A percentile compares a stretch with the other conserved stretches of the same genome.
Evolutionary conservation across 2,888 invertebrate genomes (phyloP).

Genomic region (Sinodicranocentrus sp.): DNA sequence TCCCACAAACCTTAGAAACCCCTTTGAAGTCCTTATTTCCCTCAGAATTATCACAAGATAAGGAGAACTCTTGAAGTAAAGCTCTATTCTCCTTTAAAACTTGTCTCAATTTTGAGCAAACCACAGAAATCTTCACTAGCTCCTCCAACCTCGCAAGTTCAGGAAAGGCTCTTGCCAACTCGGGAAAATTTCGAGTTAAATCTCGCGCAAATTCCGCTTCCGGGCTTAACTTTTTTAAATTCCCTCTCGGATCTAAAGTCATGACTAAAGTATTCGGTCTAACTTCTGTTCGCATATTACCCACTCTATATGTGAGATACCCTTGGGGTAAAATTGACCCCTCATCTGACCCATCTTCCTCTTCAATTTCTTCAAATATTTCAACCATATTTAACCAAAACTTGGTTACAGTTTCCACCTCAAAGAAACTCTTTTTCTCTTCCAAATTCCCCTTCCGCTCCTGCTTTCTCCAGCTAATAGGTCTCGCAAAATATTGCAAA

Average conservation of each 20-base stretch:
- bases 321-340: not conserved
- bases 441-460: constrained; percentile 39
- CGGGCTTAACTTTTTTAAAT: too few relatives aligned
- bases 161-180: too few relatives aligned
- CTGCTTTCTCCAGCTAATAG: constrained; percentile 55
- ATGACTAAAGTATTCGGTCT: constrained; percentile 66
- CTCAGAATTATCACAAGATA: not conserved
- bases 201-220: too few relatives aligned
- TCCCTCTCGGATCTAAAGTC: constrained; percentile 50
- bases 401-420: constrained; percentile 42
- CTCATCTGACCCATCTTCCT: constrained; percentile 47
- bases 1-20: constrained; percentile 35
- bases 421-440: constrained; percentile 15
- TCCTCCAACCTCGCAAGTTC: too few relatives aligned
- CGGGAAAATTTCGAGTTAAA: too few relatives aligned
- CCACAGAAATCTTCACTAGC: too few relatives aligned
- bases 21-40: constrained; percentile 20
- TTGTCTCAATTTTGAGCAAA: constrained; percentile 65
- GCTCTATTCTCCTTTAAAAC: constrained; percentile 61
- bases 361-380: constrained; percentile 71
- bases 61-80: constrained; percentile 42
- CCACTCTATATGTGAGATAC: constrained; percentile 60
- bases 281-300: constrained; percentile 63
- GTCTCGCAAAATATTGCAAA: constrained; percentile 66
- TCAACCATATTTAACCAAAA: constrained; percentile 68